These are phyloP conservation scores for Ricordea florida DNA, from an alignment of 92 coral and sea anemone genomes.

Conservation along the genomic window DNA sequence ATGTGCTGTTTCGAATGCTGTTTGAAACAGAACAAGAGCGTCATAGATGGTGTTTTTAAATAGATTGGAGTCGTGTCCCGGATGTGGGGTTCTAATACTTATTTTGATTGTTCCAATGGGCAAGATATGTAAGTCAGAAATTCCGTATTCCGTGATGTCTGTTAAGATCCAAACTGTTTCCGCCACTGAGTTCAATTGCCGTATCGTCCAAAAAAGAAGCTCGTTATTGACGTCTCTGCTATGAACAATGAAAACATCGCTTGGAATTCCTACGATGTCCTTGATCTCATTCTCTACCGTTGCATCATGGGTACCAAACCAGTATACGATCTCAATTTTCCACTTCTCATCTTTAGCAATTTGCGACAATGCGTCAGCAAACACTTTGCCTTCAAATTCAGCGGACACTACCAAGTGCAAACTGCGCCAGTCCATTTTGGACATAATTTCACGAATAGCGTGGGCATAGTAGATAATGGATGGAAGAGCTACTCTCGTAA, in stretches of 20 bases:
- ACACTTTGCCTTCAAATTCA: constrained; percentile 37
- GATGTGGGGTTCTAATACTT: background rate
- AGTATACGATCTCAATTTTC: background rate
- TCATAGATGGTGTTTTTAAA: background rate
- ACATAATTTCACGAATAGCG: constrained; percentile 39
- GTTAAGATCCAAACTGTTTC: constrained; percentile 37
- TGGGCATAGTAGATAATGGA: constrained; percentile 9
- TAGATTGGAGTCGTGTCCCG: background rate
- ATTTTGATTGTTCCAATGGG: constrained; percentile 44
- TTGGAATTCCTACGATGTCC: background rate
- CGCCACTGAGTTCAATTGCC: background rate
- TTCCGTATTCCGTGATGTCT: background rate
- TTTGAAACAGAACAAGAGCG: constrained; percentile 1
- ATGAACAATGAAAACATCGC: constrained; percentile 38
- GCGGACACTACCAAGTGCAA: constrained; percentile 40
- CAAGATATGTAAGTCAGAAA: constrained; percentile 1
- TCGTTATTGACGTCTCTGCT: constrained; percentile 3
- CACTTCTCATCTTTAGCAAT: constrained; percentile 40
- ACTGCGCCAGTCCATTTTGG: constrained; percentile 56
- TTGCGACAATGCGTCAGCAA: constrained; percentile 19
- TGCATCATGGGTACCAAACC: background rate
- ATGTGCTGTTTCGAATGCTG: background rate
- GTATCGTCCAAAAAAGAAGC: background rate
- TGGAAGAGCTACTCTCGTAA: constrained; percentile 5
- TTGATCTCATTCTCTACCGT: background rate